Conservation (phyloP, 2,888 invertebrate species). For the Liodrosophila aerea region DNA sequence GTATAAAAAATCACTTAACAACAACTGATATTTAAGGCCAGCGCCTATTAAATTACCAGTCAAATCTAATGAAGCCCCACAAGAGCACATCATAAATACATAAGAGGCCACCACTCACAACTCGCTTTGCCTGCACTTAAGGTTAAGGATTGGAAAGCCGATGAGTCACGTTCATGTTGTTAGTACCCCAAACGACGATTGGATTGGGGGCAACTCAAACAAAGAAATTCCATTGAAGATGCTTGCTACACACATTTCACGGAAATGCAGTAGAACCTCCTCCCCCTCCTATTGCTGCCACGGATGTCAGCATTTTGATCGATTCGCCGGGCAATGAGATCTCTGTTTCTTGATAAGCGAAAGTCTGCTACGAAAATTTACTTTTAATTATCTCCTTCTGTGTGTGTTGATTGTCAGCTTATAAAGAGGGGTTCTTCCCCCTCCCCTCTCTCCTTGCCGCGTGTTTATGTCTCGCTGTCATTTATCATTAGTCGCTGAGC, state of each 20-base stretch:
- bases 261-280: constrained; percentile 49
- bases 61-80: constrained; percentile 61
- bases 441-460: background rate
- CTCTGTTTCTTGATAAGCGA: constrained; percentile 62
- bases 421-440: constrained; percentile 9
- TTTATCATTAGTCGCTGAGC: constrained; percentile 66
- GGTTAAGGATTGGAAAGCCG: constrained; percentile 41
- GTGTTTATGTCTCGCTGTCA: constrained; percentile 55
- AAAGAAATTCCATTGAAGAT: constrained; percentile 74
- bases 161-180: constrained; percentile 69
- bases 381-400: constrained; percentile 57
- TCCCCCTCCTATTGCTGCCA: constrained; percentile 4
- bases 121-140: constrained; percentile 30
- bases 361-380: constrained; percentile 57
- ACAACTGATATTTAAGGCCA: constrained; percentile 48
- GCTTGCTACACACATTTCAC: constrained; percentile 36
- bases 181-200: too few relatives aligned
- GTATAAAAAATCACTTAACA: constrained; percentile 56
- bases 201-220: constrained; percentile 45
- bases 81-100: constrained; percentile 34
- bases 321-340: constrained; percentile 58
- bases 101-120: background rate
- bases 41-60: constrained; percentile 56
- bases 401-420: constrained; percentile 45
- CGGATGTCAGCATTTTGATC: constrained; percentile 63